Conservation (phyloP, 2,113 vertebrate genomes). For the Sula dactylatra region DNA sequence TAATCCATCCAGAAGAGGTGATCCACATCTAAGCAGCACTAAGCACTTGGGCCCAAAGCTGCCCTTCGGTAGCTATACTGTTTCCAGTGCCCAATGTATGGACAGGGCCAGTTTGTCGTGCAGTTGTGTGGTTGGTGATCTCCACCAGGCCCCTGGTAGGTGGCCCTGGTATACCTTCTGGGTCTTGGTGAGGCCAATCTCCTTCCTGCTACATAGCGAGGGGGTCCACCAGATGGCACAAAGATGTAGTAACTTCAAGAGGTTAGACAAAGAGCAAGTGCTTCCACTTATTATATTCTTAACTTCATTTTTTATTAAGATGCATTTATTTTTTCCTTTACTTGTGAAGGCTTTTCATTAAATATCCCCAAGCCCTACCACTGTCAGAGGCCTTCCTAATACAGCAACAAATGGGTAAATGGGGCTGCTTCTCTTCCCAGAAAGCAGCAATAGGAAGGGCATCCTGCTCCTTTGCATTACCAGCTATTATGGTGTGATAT, state of each 20-base stretch:
- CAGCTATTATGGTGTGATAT: background rate
- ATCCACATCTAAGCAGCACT: background rate
- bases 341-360: background rate
- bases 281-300: background rate
- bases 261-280: background rate
- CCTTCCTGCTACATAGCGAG: background rate
- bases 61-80: fast-evolving
- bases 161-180: background rate
- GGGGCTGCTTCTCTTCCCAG: background rate
- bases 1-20: background rate
- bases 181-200: background rate
- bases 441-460: background rate
- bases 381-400: background rate
- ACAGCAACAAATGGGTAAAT: background rate
- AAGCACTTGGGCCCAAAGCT: background rate
- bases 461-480: background rate
- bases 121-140: background rate
- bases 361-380: background rate
- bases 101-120: background rate
- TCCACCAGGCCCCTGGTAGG: background rate
- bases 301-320: background rate
- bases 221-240: background rate
- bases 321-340: background rate
- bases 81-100: background rate
- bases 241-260: background rate